These are phyloP conservation scores for Scelioninae gen. 1 DNA, from an alignment of 2,888 invertebrate species.

Conservation along the genomic window DNA sequence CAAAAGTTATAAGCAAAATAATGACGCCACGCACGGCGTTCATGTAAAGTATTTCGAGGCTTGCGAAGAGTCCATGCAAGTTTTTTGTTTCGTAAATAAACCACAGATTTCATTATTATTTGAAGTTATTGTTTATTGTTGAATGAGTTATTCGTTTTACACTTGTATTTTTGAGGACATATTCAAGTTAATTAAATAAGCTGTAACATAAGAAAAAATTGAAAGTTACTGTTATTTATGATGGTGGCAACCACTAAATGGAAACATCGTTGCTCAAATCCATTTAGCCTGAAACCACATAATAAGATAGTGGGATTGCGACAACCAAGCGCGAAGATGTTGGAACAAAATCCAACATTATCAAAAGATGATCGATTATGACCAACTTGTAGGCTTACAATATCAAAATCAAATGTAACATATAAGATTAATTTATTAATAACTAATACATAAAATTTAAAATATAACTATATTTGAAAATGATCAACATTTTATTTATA, in stretches of 20 bases:
- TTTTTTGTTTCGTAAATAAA: neutral
- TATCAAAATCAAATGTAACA: conserved; percentile 15
- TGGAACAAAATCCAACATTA: too few species aligned
- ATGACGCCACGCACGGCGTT: too few species aligned
- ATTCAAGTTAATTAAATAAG: too few species aligned
- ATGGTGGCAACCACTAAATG: neutral
- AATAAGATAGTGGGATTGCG: conserved; percentile 5
- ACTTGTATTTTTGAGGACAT: too few species aligned
- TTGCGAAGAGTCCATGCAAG: neutral
- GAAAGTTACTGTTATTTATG: too few species aligned
- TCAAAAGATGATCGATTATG: conserved; percentile 5
- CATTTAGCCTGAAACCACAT: conserved; percentile 7
- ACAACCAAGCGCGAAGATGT: conserved; percentile 15
- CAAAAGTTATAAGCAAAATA: too few species aligned
- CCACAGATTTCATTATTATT: neutral
- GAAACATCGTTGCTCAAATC: conserved; percentile 1
- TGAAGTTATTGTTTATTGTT: conserved; percentile 2
- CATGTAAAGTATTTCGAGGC: too few species aligned
- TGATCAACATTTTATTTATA: too few species aligned
- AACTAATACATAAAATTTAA: neutral
- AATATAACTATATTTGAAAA: neutral
- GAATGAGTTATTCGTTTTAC: neutral
- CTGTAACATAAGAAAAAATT: too few species aligned
- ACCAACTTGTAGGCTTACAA: conserved; percentile 1
- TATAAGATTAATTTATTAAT: neutral